A percentile compares a stretch with the other conserved stretches of the same genome.
Conservation (phyloP, 2,113 vertebrate species). For the Halcyon malimbica region DNA sequence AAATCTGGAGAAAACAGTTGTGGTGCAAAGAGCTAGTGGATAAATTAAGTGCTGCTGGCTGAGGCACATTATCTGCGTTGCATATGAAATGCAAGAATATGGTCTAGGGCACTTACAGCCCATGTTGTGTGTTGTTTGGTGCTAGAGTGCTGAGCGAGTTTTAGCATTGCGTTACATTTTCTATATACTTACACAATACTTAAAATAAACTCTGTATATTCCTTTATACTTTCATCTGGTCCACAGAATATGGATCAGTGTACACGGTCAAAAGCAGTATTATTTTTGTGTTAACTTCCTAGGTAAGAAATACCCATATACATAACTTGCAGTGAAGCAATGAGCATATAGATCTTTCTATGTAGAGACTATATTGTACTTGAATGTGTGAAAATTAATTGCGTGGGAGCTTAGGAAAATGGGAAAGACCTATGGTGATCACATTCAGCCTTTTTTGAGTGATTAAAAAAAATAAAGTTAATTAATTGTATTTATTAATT, state of each 20-base stretch:
- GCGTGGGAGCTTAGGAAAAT: not conserved
- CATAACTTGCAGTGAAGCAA: not conserved
- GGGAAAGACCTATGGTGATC: constrained; percentile 32
- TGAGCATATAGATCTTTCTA: not conserved
- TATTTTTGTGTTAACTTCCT: not conserved
- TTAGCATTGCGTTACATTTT: not conserved
- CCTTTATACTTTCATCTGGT: not conserved
- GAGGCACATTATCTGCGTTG: not conserved
- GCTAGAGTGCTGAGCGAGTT: not conserved
- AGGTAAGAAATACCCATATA: not conserved
- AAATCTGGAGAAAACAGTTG: not conserved
- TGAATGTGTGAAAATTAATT: constrained; percentile 47
- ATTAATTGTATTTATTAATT: constrained; percentile 46
- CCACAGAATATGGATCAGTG: not conserved
- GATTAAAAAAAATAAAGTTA: constrained; percentile 25
- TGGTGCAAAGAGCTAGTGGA: not conserved
- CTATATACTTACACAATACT: not conserved
- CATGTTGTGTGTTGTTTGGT: not conserved
- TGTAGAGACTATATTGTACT: constrained; percentile 3
- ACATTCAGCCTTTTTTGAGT: constrained; percentile 19
- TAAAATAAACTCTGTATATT: not conserved
- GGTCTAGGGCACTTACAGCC: not conserved
- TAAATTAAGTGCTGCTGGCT: not conserved
- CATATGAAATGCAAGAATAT: not conserved
- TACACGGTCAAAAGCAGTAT: not conserved